Evolutionary conservation across 2,797 vertebrate genomes (phyloP).

Genomic region (Poecilia velifera): DNA sequence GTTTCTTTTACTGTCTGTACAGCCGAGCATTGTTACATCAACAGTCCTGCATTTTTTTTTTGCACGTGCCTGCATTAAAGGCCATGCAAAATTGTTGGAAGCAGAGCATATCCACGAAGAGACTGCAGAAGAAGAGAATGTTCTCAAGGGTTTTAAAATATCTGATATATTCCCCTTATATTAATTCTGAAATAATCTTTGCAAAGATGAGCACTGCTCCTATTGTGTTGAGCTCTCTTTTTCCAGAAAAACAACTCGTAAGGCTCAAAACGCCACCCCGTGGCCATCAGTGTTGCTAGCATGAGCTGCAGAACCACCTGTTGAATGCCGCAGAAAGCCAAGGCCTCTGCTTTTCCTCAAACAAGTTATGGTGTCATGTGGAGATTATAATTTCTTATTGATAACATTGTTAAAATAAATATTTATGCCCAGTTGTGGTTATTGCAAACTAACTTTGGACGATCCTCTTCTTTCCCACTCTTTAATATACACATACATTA

Average conservation of each 20-base stretch:
- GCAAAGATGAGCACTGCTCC: constrained; percentile 27
- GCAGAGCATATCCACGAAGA: neutral
- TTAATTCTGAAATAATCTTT: constrained; percentile 7
- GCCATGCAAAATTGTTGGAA: neutral
- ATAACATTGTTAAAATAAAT: neutral
- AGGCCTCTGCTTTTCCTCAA: neutral
- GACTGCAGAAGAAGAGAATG: neutral
- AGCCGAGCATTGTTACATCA: neutral
- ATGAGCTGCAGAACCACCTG: constrained; percentile 58
- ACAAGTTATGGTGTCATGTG: neutral
- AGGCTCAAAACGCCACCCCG: constrained; percentile 59
- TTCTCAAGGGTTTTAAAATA: neutral
- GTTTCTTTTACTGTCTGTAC: neutral
- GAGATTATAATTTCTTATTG: neutral
- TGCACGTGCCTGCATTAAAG: constrained; percentile 13
- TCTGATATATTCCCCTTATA: constrained; percentile 8
- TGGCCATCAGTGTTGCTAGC: constrained; percentile 9
- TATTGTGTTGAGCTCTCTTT: constrained; percentile 44
- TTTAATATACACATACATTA: neutral
- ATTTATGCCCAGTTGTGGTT: neutral
- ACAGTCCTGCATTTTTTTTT: constrained; percentile 3
- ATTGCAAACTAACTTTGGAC: neutral
- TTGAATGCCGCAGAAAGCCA: constrained; percentile 40
- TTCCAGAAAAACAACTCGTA: constrained; percentile 55
- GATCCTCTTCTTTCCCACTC: neutral